Evolutionary conservation across 2,797 vertebrate genomes (phyloP), one percentile per base, ranked within the genome.

Genomic region (Fistularia tabacaria): DNA sequence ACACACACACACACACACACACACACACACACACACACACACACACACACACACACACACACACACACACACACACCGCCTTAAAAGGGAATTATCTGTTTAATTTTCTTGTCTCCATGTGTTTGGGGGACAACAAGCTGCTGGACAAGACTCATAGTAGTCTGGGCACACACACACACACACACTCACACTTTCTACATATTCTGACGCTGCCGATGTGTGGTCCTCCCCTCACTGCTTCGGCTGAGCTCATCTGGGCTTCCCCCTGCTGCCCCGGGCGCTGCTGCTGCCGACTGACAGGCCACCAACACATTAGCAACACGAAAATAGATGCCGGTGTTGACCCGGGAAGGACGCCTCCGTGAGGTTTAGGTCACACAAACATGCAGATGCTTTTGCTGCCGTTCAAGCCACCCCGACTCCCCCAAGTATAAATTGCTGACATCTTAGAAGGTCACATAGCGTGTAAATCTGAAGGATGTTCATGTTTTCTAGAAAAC

Each of bases 21-120:
- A 25, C 47, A 69, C 62, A 54, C 64, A 72, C 10, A 43, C 69
- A 66, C 51, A 66, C 25, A 25, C 25, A 5, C 5, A 25, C 25
- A 5, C 25, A 25, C 5, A 5, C 25, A 25, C 25, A 5, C 25
- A 25, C 25, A 5, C 25, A 25, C 57, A 47, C 51, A 63, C 73
- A 66, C 59, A 61, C 36, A 58, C 54, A 71, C 14, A 61, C 36
- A 1, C 46, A 65, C 48, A 64, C 69, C 74, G 59, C 84, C 83
- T 73, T 81, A 83, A 83, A 84, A 85, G 77, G 81, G 64, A 80
- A 82, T 74, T 65, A 56, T 80, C 78, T 74, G 72, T 67, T 72
- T 25, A 62, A 67, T 73, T 78, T 70, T 49, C 49, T 49, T 38
- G 64, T 69, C 66, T 73, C 54, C 38, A 40, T 41, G 54, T 68